These are phyloP conservation scores for Volucella inflata DNA, from an alignment of 2,888 invertebrate genomes.

Conservation along the genomic window DNA sequence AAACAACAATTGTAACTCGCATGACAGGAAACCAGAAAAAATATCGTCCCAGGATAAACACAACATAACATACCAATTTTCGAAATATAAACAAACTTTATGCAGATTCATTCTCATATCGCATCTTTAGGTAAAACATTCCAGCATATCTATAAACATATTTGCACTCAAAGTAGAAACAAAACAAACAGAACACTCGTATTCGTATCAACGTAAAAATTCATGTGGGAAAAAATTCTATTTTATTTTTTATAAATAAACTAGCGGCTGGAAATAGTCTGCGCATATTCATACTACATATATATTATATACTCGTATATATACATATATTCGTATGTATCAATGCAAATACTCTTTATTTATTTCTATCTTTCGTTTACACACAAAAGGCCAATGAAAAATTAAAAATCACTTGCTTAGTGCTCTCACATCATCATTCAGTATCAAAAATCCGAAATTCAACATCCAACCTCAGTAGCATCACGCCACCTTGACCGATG, in stretches of 20 bases:
- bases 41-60: not conserved
- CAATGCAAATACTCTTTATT: no score
- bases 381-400: conserved; percentile 60
- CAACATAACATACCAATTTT: conserved; percentile 35
- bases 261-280: conserved; percentile 15
- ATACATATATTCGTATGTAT: no score
- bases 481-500: conserved; percentile 68
- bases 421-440: conserved; percentile 45
- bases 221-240: conserved; percentile 28
- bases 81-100: conserved; percentile 65
- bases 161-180: conserved; percentile 23
- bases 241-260: conserved; percentile 42
- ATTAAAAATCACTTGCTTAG: conserved; percentile 60
- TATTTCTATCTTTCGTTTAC: conserved; percentile 59
- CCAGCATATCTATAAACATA: not conserved
- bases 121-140: not conserved
- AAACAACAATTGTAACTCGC: conserved; percentile 1
- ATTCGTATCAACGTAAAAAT: conserved; percentile 33
- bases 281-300: conserved; percentile 12
- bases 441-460: not conserved
- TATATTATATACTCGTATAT: no score
- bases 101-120: conserved; percentile 54
- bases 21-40: conserved; percentile 8
- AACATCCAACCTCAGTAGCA: conserved; percentile 3
- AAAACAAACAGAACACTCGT: conserved; percentile 34